Percentiles rank a stretch among this genome's conserved stretches.
Evolutionary conservation across 2,797 vertebrate species (phyloP).

Genomic region (Falco columbarius): DNA sequence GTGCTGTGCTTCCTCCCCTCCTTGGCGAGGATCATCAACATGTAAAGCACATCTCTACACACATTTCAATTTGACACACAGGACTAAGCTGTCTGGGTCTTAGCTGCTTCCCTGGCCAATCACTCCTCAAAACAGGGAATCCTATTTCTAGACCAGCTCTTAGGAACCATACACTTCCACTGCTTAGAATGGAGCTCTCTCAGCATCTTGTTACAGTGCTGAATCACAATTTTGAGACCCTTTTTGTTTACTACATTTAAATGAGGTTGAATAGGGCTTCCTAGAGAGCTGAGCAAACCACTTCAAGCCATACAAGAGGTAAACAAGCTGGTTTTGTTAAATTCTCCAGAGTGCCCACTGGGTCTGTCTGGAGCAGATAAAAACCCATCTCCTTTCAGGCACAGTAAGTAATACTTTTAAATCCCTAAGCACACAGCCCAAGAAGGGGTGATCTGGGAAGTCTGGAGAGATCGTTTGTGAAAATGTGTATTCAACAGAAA

Average conservation of each 20-base stretch:
- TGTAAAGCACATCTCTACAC: slow-evolving; percentile 54
- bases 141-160: slow-evolving; percentile 57
- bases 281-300: slow-evolving; percentile 54
- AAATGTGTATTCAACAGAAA: slow-evolving; percentile 44
- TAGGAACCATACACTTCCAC: slow-evolving; percentile 31
- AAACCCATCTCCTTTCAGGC: slow-evolving; percentile 30
- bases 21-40: slow-evolving; percentile 28
- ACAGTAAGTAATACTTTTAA: slow-evolving; percentile 35
- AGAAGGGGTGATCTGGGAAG: slow-evolving; percentile 24
- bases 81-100: slow-evolving; percentile 62
- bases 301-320: slow-evolving; percentile 38
- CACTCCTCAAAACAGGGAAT: slow-evolving; percentile 35
- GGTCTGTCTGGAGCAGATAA: slow-evolving; percentile 48
- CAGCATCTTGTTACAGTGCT: slow-evolving; percentile 50
- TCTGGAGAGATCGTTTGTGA: slow-evolving; percentile 33
- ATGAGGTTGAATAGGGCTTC: slow-evolving; percentile 62
- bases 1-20: background rate
- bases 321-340: slow-evolving; percentile 67
- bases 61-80: slow-evolving; percentile 63
- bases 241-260: slow-evolving; percentile 68
- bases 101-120: slow-evolving; percentile 49
- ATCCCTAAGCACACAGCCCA: slow-evolving; percentile 35
- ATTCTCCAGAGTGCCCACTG: slow-evolving; percentile 35
- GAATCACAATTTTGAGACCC: slow-evolving; percentile 58
- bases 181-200: slow-evolving; percentile 52